Conservation (phyloP, 2,113 vertebrate genomes). For the Vireo altiloquus region DNA sequence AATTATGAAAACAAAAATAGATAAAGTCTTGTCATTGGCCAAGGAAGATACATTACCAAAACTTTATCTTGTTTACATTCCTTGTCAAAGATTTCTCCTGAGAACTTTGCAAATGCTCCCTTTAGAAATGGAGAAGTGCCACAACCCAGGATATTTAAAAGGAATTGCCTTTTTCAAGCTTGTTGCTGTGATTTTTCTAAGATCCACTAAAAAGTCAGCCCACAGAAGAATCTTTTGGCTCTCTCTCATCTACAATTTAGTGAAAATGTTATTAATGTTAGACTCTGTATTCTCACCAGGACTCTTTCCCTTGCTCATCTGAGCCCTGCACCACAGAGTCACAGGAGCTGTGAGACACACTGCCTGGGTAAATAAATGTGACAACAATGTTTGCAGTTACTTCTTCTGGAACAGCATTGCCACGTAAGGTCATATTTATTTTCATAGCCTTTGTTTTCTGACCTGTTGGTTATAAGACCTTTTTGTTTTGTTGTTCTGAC, state of each 20-base stretch:
- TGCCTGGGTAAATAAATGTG: conserved; percentile 27
- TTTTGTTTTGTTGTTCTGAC: conserved; percentile 43
- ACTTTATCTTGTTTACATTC: no score
- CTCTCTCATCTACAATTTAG: background rate
- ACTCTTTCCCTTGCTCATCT: background rate
- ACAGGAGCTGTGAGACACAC: background rate
- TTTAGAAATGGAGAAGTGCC: no score
- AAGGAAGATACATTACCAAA: no score
- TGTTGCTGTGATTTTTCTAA: no score
- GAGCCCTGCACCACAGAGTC: background rate
- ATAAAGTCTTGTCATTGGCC: no score
- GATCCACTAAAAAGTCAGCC: no score
- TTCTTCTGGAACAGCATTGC: background rate
- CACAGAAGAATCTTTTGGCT: background rate
- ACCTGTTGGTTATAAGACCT: conserved; percentile 50
- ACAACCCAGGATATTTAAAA: no score
- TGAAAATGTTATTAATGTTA: background rate
- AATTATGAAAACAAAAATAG: no score
- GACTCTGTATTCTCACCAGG: background rate
- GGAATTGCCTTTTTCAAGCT: no score
- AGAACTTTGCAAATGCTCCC: no score
- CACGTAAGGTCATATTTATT: conserved; percentile 27
- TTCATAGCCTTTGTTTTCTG: conserved; percentile 47
- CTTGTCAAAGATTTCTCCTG: no score
- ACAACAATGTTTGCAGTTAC: conserved; percentile 29